Base-by-base conservation (phyloP, 2,113 vertebrate species). In the Cyrtonyx montezumae region DNA sequence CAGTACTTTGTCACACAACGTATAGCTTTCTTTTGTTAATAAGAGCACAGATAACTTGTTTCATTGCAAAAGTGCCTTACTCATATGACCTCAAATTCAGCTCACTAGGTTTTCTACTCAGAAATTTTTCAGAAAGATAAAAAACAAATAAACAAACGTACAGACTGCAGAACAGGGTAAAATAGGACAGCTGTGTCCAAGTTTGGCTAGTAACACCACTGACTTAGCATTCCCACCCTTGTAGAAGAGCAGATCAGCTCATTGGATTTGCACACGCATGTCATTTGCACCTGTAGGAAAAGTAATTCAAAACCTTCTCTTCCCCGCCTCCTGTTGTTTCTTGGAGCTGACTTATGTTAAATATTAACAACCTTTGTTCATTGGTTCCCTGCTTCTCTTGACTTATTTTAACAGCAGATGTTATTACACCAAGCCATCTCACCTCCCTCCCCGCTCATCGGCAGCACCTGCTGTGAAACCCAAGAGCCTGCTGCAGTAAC, bases 301-400 rank as follows among this genome's bases (percentile, higher is more conserved):
- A 37, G 91, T 80, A 59, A 96, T 74, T 91, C 90, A 93, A 96
- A 95, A 85, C 94, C 94, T 84, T 46, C 77, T 23, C 84, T 87
- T 91, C 76, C 71, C 62, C 61, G 43, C 83, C 84, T 79, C 70
- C 51, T 6, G 11, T 42, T 62, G n/a, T 68, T 65, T 80, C 94
- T 93, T 61, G 79, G 87, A 91, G 48, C 79, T 76, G 82, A 65
- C 87, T 85, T 71, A 46, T 0, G 90, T 97, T 95, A 97, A 97
- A 96, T 95, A 96, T 97, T 97, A 94, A 97, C 95, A 63, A 34
- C 79, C 87, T 58, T 18, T 81, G 76, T 87, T 93, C 93, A 83
- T 92, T 61, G 61, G 46, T 85, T 95, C 95, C 74, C 77, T 88
- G 93, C 84, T 88, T 94, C 78, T 11, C 87, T 94, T 92, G 91